Base-by-base conservation (phyloP, 2,113 vertebrate species). In the Hipposideros armiger region DNA sequence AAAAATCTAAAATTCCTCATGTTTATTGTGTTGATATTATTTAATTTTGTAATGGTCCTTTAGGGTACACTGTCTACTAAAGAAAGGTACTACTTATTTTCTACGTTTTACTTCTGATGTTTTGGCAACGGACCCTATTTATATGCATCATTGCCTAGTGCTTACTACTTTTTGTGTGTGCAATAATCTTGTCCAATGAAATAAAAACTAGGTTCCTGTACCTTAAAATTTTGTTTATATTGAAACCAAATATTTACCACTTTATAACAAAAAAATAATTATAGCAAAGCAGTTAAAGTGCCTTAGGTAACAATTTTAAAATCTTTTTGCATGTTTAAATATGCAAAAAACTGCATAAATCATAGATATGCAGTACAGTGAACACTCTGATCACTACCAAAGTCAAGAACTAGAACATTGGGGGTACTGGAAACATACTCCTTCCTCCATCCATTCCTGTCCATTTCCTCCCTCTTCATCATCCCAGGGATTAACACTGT, bases 161-260 rank as follows among this genome's bases (percentile, higher is more conserved):
- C 26, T 62, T 83, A 74, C 14, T 69, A 4, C 24, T 81, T 77
- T 84, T 20, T 73, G 3, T 69, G 30, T 83, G 56, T 74, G 19
- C 24, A n/a, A 3, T 72, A 92, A 64, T 88, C 42, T 19, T 74
- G 22, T 92, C 19, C 52, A 64, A 60, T 62, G 36, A 36, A 76
- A 40, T 92, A n/a, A 82, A 92, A 92, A 92, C 15, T 90, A 84
- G 80, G 56, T 1, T 77, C 9, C 13, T 82, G 19, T 91, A 66
- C n/a, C 36, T 91, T 77, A 72, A 92, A 66, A 8, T 87, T 67
- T 87, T 81, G 26, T 82, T 74, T 50, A 32, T 69, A 70, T 28
- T 58, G 42, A 95, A 87, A 74, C 47, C 40, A 66, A 76, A 52
- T 92, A 14, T 67, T 58, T 91, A 20, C 14, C 30, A 73, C 32